phyloP scores from a whole-genome alignment of 2,113 vertebrate species.

The Tauraco erythrolophus region DNA sequence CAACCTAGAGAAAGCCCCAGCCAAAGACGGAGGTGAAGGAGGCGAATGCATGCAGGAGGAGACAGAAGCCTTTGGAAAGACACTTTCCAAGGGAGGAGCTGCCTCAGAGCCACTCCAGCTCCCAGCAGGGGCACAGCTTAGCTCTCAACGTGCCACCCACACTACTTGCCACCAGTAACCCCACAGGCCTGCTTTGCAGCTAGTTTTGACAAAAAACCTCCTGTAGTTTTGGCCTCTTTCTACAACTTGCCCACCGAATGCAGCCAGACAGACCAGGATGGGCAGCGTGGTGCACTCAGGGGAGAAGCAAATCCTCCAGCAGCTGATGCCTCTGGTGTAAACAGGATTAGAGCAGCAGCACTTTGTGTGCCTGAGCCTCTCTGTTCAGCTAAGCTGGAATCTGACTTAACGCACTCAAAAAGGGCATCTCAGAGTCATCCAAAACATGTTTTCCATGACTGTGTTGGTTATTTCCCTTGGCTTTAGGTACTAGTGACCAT shows the following conservation, averaged over 20 bases:
- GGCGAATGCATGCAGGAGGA: neutral
- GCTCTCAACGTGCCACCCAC: neutral
- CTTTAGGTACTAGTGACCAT: neutral
- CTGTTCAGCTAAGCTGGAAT: neutral
- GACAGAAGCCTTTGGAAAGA: neutral
- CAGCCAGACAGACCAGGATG: neutral
- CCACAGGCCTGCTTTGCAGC: neutral
- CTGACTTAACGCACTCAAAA: neutral
- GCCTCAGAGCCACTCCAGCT: neutral
- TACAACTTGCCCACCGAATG: neutral
- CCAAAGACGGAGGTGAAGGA: neutral
- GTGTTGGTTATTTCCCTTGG: neutral
- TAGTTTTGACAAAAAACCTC: neutral
- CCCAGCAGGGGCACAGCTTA: neutral
- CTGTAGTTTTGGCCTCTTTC: neutral
- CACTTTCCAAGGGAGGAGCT: neutral
- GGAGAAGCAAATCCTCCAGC: neutral
- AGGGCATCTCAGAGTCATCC: neutral
- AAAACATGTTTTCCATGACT: accelerated
- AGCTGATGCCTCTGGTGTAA: neutral
- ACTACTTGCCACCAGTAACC: accelerated
- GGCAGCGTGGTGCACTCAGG: accelerated
- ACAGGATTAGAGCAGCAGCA: neutral
- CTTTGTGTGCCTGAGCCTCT: neutral
- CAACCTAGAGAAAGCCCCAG: neutral